phyloP scores from a whole-genome alignment of 2,888 invertebrate genomes.

The Pterobdella sp. region DNA sequence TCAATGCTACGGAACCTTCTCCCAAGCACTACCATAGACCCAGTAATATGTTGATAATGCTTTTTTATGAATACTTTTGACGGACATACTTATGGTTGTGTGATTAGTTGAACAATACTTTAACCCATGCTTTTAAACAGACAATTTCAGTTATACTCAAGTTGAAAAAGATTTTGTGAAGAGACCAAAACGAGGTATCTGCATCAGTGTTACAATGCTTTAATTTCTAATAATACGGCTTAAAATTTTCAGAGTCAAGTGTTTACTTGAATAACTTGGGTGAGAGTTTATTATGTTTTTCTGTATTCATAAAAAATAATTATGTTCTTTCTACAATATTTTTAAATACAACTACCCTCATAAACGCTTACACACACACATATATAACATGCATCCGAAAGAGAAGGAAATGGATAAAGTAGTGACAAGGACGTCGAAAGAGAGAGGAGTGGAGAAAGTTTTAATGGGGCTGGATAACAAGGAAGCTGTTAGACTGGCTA shows the following conservation, averaged over 20 bases:
- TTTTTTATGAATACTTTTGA: background rate
- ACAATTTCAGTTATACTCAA: slow-evolving; percentile 24
- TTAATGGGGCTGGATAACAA: slow-evolving; percentile 17
- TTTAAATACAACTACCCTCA: too few species aligned
- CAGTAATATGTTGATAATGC: background rate
- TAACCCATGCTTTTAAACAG: background rate
- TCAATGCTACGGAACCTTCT: slow-evolving; percentile 19
- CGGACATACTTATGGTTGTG: background rate
- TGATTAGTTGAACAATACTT: background rate
- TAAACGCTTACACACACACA: too few species aligned
- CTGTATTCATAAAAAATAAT: too few species aligned
- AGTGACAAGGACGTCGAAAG: background rate
- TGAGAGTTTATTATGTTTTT: background rate
- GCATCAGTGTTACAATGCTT: background rate
- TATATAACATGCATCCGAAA: background rate
- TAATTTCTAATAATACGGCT: background rate
- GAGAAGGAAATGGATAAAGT: slow-evolving; percentile 4
- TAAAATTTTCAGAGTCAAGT: too few species aligned
- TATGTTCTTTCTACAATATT: too few species aligned
- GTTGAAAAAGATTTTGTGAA: slow-evolving; percentile 20
- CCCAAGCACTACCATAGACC: slow-evolving; percentile 26
- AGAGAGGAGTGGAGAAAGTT: slow-evolving; percentile 2
- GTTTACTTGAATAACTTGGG: slow-evolving; percentile 15
- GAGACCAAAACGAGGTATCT: slow-evolving; percentile 24
- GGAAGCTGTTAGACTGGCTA: slow-evolving; percentile 20